Evolutionary conservation across 2,113 vertebrate species (phyloP).

Genomic region (Chrysemys picta): DNA sequence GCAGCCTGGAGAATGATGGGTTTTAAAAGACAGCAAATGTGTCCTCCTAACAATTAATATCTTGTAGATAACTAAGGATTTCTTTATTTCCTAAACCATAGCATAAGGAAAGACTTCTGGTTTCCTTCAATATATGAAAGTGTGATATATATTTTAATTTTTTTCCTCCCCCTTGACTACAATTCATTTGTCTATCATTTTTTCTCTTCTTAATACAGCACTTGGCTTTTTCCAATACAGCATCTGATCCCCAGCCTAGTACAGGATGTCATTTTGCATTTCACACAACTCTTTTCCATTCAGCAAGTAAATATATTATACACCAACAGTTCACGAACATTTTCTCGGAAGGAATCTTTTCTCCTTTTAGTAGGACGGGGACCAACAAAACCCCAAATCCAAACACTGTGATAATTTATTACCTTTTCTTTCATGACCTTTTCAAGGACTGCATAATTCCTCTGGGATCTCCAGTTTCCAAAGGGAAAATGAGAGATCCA

Average conservation of each 20-base stretch:
- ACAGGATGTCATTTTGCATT: not conserved
- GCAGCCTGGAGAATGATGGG: not conserved
- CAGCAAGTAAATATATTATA: not conserved
- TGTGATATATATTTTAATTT: not conserved
- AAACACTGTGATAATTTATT: not conserved
- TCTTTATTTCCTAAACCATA: not conserved
- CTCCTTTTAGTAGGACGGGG: not conserved
- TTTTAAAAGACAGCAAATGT: not conserved
- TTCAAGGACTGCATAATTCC: not conserved
- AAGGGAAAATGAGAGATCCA: not conserved
- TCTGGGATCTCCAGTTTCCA: not conserved
- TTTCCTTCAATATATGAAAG: not conserved
- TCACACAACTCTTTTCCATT: not conserved
- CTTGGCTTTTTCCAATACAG: not conserved
- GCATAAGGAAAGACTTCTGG: not conserved
- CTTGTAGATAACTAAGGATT: not conserved
- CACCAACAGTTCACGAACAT: not conserved
- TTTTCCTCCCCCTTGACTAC: not conserved
- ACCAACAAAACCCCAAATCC: not conserved
- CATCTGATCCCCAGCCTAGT: slow-evolving; percentile 19
- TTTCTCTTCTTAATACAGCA: not conserved
- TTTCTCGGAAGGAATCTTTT: not conserved
- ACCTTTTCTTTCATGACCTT: not conserved
- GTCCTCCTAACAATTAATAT: not conserved
- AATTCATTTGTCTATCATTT: not conserved